Evolutionary conservation across 2,113 vertebrate species (phyloP), one percentile per base, ranked within the genome.

Genomic region (Chaetodon trifascialis): DNA sequence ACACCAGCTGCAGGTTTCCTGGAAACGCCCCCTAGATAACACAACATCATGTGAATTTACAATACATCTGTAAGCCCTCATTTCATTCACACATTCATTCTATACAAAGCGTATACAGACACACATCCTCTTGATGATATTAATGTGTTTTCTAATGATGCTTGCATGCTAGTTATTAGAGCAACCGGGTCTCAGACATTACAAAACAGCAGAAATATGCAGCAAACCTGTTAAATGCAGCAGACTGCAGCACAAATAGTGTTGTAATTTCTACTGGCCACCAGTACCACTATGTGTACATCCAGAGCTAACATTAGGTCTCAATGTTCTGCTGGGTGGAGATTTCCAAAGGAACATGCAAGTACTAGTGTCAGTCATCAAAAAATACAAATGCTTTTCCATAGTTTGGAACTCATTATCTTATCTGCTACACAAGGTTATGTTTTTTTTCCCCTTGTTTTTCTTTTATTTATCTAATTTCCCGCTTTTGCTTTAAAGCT

Each of bases 1-100:
- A 93, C 52, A 99, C 96, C 65, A 99, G 94, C 92, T 99, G 97
- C 77, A 99, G 92, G 88, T 99, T 98, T 82, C 98, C 98, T 49
- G 98, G 98, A 92, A 99, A 99, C 0, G 97, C 96, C 73, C 96
- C 97, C 98, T 99, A 69, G 6, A 89, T 81, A 75, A 74, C 84
- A 90, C 83, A 86, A 52, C 70, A 79, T 7, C 47, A 71, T 46
- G 4, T 49, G 7, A 15, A 62, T 25, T 46, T 69, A 3, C 3
- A 30, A 66, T 23, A 49, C 14, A 40, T 64, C 12, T 76, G 1
- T 54, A 4, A 73, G n/a, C 17, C 55, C 55, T 58, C 17, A 25
- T 38, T 49, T 34, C 38, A 40, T 40, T 40, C 38, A 40, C 38
- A 4, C 8, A 40, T 40, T 40, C 5, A 40, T 40, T 40, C 38